Percentiles rank a stretch among this genome's conserved stretches.
These are phyloP conservation scores for Danionella cerebrum DNA, from an alignment of 2,113 vertebrate genomes.

Conservation along the genomic window DNA sequence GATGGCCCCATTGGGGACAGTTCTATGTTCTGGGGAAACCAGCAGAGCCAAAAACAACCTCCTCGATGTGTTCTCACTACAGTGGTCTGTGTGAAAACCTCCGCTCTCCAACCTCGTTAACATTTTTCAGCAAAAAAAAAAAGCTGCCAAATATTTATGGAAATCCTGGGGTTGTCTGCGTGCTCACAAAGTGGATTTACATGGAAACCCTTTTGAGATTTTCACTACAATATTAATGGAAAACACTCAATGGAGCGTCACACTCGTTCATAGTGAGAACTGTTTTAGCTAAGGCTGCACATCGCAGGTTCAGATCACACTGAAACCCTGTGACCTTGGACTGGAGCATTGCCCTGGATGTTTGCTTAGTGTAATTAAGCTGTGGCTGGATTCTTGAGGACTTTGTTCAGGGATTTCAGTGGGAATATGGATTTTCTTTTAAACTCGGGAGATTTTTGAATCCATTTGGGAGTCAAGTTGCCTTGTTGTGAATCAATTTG, in stretches of 20 bases:
- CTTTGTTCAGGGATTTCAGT: not conserved
- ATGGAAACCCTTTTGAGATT: too few relatives aligned
- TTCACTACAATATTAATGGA: not conserved
- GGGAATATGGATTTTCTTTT: too few relatives aligned
- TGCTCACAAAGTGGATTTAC: too few relatives aligned
- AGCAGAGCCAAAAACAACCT: slow-evolving; percentile 9
- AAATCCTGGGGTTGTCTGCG: not conserved
- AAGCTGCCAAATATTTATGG: not conserved
- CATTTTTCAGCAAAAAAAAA: not conserved
- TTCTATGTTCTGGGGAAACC: not conserved
- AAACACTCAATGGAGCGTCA: slow-evolving; percentile 12
- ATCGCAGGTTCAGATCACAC: not conserved
- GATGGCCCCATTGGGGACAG: not conserved
- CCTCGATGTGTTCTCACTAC: not conserved
- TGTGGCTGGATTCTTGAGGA: not conserved
- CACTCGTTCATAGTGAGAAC: not conserved
- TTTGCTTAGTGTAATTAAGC: not conserved
- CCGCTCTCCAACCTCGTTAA: not conserved
- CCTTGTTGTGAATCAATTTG: too few relatives aligned
- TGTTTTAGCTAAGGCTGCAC: too few relatives aligned
- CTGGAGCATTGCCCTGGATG: not conserved
- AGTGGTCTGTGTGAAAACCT: not conserved
- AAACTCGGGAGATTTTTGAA: too few relatives aligned
- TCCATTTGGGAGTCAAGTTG: too few relatives aligned
- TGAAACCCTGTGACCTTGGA: not conserved